Conservation (phyloP, 2,113 vertebrate genomes). For the Trachemys scripta region DNA sequence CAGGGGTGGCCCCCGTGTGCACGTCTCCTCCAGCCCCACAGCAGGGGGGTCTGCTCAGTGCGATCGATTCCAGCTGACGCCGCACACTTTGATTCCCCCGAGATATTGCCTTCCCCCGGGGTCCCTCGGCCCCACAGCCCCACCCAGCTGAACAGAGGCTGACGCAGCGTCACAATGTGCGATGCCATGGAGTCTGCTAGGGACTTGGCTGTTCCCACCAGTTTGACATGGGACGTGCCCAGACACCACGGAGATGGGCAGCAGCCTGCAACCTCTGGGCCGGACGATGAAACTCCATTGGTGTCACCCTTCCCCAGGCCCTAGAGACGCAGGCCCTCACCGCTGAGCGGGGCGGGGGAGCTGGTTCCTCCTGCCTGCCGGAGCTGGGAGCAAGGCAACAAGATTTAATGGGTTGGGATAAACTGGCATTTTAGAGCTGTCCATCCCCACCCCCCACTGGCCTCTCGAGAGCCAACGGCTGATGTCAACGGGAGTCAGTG, state of each 20-base stretch:
- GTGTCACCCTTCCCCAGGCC: too few species aligned
- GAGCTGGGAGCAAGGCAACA: neutral
- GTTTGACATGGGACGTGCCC: neutral
- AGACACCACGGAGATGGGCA: neutral
- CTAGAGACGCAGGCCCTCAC: neutral
- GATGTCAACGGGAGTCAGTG: neutral
- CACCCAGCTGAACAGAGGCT: neutral
- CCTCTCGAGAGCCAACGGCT: neutral
- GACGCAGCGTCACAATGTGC: neutral
- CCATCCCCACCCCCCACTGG: neutral
- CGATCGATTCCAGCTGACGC: too few species aligned
- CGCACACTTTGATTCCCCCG: too few species aligned
- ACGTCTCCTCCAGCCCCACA: neutral
- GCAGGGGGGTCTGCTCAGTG: neutral
- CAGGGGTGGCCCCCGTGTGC: neutral
- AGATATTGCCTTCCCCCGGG: too few species aligned
- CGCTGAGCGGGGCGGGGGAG: neutral
- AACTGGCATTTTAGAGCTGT: neutral
- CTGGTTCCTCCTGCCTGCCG: neutral
- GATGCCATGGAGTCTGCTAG: neutral
- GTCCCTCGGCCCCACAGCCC: neutral
- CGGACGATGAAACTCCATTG: neutral
- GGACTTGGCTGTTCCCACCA: neutral
- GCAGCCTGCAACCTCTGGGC: too few species aligned
- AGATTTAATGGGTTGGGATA: neutral